Percentiles rank a stretch among this genome's conserved stretches.
phyloP scores from a whole-genome alignment of 2,113 vertebrate genomes.

The Siniperca chuatsi region DNA sequence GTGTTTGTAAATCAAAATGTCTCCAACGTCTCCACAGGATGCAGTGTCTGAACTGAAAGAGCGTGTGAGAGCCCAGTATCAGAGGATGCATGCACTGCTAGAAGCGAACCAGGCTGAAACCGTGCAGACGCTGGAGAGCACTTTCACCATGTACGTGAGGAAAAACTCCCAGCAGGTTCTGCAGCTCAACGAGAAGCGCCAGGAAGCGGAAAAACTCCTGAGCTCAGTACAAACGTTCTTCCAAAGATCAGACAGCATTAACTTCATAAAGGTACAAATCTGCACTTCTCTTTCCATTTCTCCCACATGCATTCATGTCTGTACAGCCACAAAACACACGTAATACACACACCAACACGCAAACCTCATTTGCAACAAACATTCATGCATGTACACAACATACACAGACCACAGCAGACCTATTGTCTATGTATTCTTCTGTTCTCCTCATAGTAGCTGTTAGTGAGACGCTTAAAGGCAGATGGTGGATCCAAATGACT shows the following conservation, averaged over 20 bases:
- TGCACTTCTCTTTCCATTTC: background rate
- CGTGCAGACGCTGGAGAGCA: constrained; percentile 94
- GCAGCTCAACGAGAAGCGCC: constrained; percentile 92
- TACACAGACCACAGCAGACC: background rate
- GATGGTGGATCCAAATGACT: constrained; percentile 3
- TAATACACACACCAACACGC: background rate
- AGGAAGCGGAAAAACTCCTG: constrained; percentile 95
- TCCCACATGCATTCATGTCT: background rate
- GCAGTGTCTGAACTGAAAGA: constrained; percentile 96
- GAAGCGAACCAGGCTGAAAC: constrained; percentile 94
- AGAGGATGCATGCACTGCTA: constrained; percentile 95
- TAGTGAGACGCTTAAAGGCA: background rate
- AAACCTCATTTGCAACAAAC: background rate
- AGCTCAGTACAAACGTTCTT: constrained; percentile 93
- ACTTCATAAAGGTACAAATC: constrained; percentile 94
- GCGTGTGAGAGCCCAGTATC: constrained; percentile 92
- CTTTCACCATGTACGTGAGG: constrained; percentile 90
- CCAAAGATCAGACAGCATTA: constrained; percentile 93
- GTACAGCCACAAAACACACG: background rate
- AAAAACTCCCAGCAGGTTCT: constrained; percentile 94
- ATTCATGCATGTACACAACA: background rate
- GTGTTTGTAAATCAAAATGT: background rate
- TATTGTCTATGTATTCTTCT: background rate
- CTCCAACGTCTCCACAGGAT: constrained; percentile 83
- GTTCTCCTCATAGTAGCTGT: background rate